A percentile compares a stretch with the other conserved stretches of the same genome.
These are phyloP conservation scores for Muschampia plurimacula DNA, from an alignment of 2,888 invertebrate genomes.

Conservation along the genomic window DNA sequence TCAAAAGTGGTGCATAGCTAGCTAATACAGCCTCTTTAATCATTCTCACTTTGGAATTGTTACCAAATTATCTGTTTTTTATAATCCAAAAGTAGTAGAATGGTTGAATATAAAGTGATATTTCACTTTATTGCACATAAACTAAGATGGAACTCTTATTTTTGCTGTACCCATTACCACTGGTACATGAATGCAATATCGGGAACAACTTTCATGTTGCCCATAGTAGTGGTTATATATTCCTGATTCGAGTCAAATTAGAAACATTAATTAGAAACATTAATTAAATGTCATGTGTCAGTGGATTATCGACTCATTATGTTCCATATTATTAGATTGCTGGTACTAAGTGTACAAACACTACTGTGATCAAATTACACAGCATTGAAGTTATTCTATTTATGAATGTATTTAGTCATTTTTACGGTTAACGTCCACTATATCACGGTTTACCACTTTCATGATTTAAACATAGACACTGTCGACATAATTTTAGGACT, in stretches of 20 bases:
- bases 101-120: constrained; percentile 54
- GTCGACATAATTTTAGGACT: constrained; percentile 44
- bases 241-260: constrained; percentile 9
- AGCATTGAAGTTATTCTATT: constrained; percentile 49
- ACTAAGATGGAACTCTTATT: constrained; percentile 30
- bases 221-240: constrained; percentile 51
- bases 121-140: constrained; percentile 55
- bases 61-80: constrained; percentile 60
- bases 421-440: constrained; percentile 26
- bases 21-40: constrained; percentile 49
- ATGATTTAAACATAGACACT: constrained; percentile 43
- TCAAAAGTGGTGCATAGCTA: constrained; percentile 59
- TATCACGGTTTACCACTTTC: constrained; percentile 19
- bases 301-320: constrained; percentile 31
- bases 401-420: constrained; percentile 48
- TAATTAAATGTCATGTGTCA: constrained; percentile 14
- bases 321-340: constrained; percentile 40
- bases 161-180: constrained; percentile 36
- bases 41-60: constrained; percentile 49
- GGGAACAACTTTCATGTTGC: constrained; percentile 43
- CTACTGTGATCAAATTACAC: constrained; percentile 52
- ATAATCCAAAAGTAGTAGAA: constrained; percentile 58
- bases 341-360: constrained; percentile 50
- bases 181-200: constrained; percentile 27
- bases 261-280: constrained; percentile 42